Base-by-base conservation (phyloP, 2,888 invertebrate species). In the Magallana nippona region DNA sequence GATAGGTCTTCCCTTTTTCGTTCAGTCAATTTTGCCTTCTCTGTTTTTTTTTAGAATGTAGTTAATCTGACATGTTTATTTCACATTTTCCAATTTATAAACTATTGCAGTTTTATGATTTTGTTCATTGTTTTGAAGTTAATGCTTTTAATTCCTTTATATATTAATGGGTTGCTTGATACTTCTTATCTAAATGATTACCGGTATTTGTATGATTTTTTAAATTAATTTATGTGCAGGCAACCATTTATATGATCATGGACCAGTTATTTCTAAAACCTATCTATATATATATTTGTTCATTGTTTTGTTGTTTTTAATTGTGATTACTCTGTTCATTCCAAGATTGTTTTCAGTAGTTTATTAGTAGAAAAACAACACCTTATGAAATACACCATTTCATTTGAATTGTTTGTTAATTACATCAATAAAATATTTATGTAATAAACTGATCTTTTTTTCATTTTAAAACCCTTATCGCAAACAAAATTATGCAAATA, bases 331-430 rank as follows among this genome's bases (percentile, higher is more conserved):
- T 44, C 22, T 71, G 32, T 71, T 71, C 13, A 71, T 71, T 71
- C 13, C 27, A 27, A 27, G 71, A 71, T 71, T 71, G 71, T 27
- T 71, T 71, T 32, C 27, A 27, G 8, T 60, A 17, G n/a, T 19
- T 60, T 10, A 19, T 19, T 60, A 60, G n/a, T 60, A n/a, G 17
- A 60, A n/a, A n/a, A 71, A 71, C 22, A 27, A 71, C 22, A 27
- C 27, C 13, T 22, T 71, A 13, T 71, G 27, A 10, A 22, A 22
- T 71, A 71, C 15, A 13, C 27, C 27, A 27, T 15, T 71, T 71
- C 71, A 71, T 71, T 71, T 60, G 10, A 71, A 71, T 17, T 71
- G 71, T 71, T 71, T 71, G 71, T 71, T 71, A 71, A 71, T 71
- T 71, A 71, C 71, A 71, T 71, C 11, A 71, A 71, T 71, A 71